Evolutionary conservation across 2,888 invertebrate species (phyloP).

Genomic region (Macaria notata): DNA sequence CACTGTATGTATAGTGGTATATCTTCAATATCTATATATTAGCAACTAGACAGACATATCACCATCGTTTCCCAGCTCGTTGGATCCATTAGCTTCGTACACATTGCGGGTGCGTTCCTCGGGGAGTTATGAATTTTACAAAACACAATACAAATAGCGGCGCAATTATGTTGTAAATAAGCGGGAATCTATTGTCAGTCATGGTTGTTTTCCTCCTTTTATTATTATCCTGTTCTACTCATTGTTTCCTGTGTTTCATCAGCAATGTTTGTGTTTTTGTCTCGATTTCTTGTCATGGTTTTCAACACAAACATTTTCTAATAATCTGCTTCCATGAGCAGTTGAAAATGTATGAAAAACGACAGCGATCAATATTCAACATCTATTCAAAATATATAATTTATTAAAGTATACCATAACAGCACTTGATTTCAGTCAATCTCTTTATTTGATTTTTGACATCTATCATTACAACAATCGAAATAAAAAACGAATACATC

Average conservation of each 20-base stretch:
- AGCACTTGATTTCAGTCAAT: too few relatives aligned
- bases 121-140: constrained; percentile 37
- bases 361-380: too few relatives aligned
- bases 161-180: constrained; percentile 23
- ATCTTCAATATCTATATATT: too few relatives aligned
- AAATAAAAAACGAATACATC: too few relatives aligned
- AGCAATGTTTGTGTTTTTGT: constrained; percentile 1
- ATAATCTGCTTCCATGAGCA: too few relatives aligned
- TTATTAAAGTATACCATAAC: too few relatives aligned
- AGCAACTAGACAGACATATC: background rate
- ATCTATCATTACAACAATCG: too few relatives aligned
- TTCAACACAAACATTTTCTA: too few relatives aligned
- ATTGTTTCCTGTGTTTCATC: constrained; percentile 1
- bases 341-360: too few relatives aligned
- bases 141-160: constrained; percentile 37
- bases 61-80: constrained; percentile 4
- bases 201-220: constrained; percentile 5
- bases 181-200: constrained; percentile 12
- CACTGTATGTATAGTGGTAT: too few relatives aligned
- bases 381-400: too few relatives aligned
- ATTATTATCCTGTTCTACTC: constrained; percentile 1
- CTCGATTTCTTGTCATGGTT: background rate
- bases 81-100: constrained; percentile 45
- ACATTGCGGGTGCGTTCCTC: constrained; percentile 40
- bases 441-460: too few relatives aligned